Evolutionary conservation across 2,113 vertebrate genomes (phyloP).

Genomic region (Heptranchias perlo): DNA sequence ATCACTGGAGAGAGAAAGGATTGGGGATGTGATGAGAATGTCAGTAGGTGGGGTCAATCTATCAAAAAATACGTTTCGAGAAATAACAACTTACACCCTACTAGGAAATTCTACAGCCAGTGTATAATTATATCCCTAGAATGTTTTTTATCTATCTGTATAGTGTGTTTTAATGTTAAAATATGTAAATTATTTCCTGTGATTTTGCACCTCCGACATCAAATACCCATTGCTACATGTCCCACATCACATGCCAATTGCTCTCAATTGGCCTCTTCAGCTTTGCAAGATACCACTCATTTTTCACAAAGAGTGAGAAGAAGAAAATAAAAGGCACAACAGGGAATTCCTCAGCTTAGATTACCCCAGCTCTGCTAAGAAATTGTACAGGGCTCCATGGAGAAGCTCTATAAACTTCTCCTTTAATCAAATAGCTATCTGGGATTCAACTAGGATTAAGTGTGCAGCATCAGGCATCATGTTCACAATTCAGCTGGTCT

Average conservation of each 20-base stretch:
- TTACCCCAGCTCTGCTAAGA: not conserved
- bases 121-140: not conserved
- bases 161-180: not conserved
- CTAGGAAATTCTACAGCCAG: not conserved
- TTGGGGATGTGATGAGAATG: not conserved
- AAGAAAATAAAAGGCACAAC: not conserved
- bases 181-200: not conserved
- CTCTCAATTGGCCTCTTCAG: not conserved
- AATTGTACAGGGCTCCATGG: too few species aligned
- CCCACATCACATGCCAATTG: not conserved
- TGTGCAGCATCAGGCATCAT: not conserved
- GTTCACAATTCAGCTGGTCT: not conserved
- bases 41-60: too few species aligned
- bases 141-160: not conserved
- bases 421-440: not conserved
- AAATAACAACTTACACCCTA: not conserved
- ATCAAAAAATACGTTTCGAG: not conserved
- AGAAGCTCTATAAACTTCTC: too few species aligned
- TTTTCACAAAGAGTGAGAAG: not conserved
- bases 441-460: not conserved
- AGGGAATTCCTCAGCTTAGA: not conserved
- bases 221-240: not conserved
- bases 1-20: not conserved
- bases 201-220: not conserved
- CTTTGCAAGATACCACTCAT: not conserved